Evolutionary conservation across 2,113 vertebrate species (phyloP).

Genomic region (Rhinogobius similis): DNA sequence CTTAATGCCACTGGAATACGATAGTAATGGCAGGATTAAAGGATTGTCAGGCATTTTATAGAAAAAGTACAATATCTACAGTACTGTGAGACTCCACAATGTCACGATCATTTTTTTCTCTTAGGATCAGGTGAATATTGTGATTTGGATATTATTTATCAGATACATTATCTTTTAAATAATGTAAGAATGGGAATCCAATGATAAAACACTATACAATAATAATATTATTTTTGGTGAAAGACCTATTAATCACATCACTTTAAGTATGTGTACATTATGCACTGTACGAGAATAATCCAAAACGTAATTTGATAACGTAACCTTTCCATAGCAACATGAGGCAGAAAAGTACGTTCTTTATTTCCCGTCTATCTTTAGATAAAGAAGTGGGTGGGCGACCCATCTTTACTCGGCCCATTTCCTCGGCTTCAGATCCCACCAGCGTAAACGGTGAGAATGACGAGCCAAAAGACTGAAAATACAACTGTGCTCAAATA

Average conservation of each 20-base stretch:
- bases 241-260: no score
- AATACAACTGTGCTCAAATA: constrained; percentile 8
- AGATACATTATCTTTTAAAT: not conserved
- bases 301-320: not conserved
- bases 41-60: no score
- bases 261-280: no score
- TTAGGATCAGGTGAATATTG: not conserved
- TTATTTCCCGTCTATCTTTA: constrained; percentile 3
- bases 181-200: not conserved
- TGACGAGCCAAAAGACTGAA: not conserved
- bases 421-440: constrained; percentile 1
- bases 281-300: not conserved
- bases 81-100: no score
- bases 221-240: no score
- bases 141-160: not conserved
- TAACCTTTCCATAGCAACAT: constrained; percentile 2
- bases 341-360: not conserved
- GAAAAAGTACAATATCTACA: no score
- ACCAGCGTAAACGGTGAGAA: not conserved
- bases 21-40: no score
- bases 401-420: not conserved
- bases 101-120: not conserved
- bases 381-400: constrained; percentile 2
- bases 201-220: no score
- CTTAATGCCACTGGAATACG: not conserved